Evolutionary conservation across 2,888 invertebrate genomes (phyloP).

Genomic region (Melangyna quadrimaculata): DNA sequence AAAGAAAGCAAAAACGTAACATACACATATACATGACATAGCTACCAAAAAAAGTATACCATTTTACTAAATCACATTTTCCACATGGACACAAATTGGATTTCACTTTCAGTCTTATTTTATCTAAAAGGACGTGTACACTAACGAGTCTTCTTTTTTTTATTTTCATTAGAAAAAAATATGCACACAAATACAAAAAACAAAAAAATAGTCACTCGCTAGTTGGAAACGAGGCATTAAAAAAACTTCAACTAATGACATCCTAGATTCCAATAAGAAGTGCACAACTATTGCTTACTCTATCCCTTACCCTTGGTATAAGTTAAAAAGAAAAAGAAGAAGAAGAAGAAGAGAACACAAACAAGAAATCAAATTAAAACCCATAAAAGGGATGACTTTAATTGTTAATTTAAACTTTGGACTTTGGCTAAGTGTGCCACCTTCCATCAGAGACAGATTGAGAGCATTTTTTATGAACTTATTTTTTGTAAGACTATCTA

Average conservation of each 20-base stretch:
- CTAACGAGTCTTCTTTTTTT: conserved; percentile 44
- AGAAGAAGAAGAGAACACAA: background rate
- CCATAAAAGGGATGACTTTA: conserved; percentile 54
- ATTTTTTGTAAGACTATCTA: background rate
- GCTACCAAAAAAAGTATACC: background rate
- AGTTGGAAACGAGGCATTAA: background rate
- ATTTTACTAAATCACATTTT: conserved; percentile 53
- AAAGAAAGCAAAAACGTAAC: background rate
- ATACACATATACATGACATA: background rate
- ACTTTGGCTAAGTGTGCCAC: conserved; percentile 35
- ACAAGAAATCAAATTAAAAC: conserved; percentile 38
- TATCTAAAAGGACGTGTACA: background rate
- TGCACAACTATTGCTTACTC: conserved; percentile 38
- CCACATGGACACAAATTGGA: conserved; percentile 58
- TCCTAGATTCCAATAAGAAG: conserved; percentile 55
- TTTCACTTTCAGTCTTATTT: conserved; percentile 29
- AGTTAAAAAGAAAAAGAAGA: background rate
- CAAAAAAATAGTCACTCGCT: background rate
- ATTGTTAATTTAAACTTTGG: conserved; percentile 66
- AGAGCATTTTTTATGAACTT: background rate
- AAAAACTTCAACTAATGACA: conserved; percentile 56
- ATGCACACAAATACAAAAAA: background rate
- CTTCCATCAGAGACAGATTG: background rate
- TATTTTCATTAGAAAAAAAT: conserved; percentile 22
- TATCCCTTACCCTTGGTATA: conserved; percentile 29